Evolutionary conservation across 2,113 vertebrate species (phyloP), one percentile per base, ranked within the genome.

Genomic region (Corythornis vintsioides): DNA sequence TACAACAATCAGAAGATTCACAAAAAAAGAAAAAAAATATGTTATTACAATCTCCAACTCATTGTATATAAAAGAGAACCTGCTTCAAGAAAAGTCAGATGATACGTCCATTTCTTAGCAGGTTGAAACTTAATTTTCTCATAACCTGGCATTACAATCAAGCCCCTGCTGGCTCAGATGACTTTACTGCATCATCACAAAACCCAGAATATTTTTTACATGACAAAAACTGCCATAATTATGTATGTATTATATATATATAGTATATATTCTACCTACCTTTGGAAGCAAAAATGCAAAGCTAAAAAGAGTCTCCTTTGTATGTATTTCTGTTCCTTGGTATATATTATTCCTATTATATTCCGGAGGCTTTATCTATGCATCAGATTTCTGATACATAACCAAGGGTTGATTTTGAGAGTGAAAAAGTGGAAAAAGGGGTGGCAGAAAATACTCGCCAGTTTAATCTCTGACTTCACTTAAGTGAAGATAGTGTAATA

Each of bases 151-250:
- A 80, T 29, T 56, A 56, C 5, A 52, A 50, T 11, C 66, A 79
- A 45, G 8, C 35, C 38, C 42, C n/a, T 22, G 17, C 3, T 89
- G 82, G 70, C 84, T 69, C 50, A 66, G 78, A 9, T 56, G 84
- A 63, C 55, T 13, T 6, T 33, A 89, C 50, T 7, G 5, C 87
- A 92, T 63, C 94, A 92, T 55, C 82, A 80, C 33, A 87, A 94
- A 94, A 13, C n/a, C 42, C 59, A 59, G 55, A 91, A 80, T 91
- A 94, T 73, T 76, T 89, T n/a, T 31, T 72, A 78, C 40, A 22
- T 79, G 93, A 90, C 73, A 86, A 61, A 90, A 94, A 79, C 24
- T 0, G 1, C 70, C 84, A 77, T 63, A 71, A 75, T 84, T 87
- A 85, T 40, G 21, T 57, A 64, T 0, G 0, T 75, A 65, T 61